Percentiles rank a stretch among this genome's conserved stretches.
Conservation (phyloP, 2,797 vertebrate genomes). For the Spinibarbus caldwelli region DNA sequence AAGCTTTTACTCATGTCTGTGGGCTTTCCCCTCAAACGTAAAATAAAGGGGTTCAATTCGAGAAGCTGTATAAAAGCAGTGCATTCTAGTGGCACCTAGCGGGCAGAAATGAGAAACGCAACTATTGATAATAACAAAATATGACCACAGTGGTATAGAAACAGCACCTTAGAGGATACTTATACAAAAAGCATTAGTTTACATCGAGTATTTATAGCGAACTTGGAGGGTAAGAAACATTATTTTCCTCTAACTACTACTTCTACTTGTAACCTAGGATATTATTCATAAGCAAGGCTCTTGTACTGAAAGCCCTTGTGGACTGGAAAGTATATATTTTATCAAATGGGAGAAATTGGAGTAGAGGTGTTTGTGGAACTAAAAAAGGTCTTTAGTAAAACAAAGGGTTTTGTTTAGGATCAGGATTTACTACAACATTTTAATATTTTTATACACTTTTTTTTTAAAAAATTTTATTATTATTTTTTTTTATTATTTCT, state of each 20-base stretch:
- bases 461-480: too few relatives aligned
- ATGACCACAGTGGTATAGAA: not conserved
- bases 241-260: not conserved
- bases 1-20: too few relatives aligned
- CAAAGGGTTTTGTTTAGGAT: not conserved
- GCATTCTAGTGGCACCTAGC: not conserved
- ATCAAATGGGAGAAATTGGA: not conserved
- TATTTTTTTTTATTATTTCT: too few relatives aligned
- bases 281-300: not conserved
- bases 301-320: not conserved
- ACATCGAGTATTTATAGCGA: not conserved
- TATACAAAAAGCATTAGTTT: not conserved
- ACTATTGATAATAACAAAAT: constrained; percentile 6
- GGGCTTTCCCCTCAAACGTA: not conserved
- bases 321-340: not conserved
- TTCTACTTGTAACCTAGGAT: not conserved
- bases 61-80: not conserved
- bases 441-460: not conserved
- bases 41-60: not conserved
- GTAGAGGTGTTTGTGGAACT: not conserved
- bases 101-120: not conserved
- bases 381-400: not conserved
- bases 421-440: not conserved
- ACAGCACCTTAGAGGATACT: not conserved
- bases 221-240: not conserved